phyloP scores from a whole-genome alignment of 2,113 vertebrate genomes.

The Chamaetylas fuelleborni region DNA sequence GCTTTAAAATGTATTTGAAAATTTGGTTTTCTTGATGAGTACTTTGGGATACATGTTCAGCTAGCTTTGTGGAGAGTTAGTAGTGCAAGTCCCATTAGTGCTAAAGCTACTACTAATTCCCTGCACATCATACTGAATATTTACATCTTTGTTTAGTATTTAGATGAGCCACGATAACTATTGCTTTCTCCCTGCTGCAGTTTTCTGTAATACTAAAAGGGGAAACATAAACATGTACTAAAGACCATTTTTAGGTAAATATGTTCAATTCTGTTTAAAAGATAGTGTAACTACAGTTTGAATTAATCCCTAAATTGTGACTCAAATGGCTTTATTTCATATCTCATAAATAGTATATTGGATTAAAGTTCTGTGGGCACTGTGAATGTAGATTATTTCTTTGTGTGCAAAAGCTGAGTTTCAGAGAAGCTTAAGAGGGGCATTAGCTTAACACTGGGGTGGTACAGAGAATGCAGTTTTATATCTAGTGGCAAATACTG shows the following conservation, averaged over 20 bases:
- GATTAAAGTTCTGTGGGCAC: neutral
- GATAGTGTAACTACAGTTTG: neutral
- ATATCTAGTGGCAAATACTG: neutral
- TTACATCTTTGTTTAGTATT: conserved; percentile 7
- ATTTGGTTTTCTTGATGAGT: neutral
- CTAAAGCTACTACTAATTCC: conserved; percentile 35
- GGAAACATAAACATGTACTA: neutral
- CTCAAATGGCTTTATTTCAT: neutral
- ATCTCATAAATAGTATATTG: neutral
- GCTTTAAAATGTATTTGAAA: conserved; percentile 11
- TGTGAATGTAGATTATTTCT: neutral
- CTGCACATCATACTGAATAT: neutral
- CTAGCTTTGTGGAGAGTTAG: conserved; percentile 6
- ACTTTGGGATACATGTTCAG: conserved; percentile 15
- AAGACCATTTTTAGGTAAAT: neutral
- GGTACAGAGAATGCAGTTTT: neutral
- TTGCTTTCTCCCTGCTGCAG: neutral
- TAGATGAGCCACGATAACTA: neutral
- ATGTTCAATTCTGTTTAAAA: neutral
- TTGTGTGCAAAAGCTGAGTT: neutral
- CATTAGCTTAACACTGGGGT: neutral
- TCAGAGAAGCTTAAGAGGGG: neutral
- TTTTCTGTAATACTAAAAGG: neutral
- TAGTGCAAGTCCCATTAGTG: neutral
- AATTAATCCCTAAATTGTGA: neutral